phyloP scores from a whole-genome alignment of 2,113 vertebrate genomes.

The Micromys minutus region DNA sequence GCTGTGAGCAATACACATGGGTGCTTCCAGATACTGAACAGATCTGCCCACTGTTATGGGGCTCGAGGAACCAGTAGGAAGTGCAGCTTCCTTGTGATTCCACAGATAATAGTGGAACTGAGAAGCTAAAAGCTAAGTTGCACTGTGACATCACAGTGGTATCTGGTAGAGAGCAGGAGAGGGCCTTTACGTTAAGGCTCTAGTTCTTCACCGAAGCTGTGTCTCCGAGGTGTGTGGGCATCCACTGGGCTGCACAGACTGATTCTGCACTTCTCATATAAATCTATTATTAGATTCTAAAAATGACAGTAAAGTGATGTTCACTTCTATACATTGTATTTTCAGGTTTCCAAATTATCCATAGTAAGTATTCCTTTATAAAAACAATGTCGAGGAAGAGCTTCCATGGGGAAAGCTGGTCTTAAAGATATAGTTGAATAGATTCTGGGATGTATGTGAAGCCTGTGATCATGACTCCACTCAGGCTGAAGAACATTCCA shows the following conservation, averaged over 20 bases:
- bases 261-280: not conserved
- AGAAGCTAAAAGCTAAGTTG: not conserved
- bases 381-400: not conserved
- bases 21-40: not conserved
- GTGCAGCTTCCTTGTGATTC: not conserved
- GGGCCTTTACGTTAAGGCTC: not conserved
- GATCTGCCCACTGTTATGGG: no score
- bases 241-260: not conserved
- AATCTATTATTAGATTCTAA: not conserved
- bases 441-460: not conserved
- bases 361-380: not conserved
- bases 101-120: not conserved
- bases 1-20: not conserved
- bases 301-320: not conserved
- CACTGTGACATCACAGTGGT: not conserved
- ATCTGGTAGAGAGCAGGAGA: not conserved
- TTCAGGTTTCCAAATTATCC: not conserved
- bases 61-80: not conserved
- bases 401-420: not conserved
- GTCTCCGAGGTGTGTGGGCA: not conserved
- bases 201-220: not conserved
- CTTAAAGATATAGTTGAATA: not conserved
- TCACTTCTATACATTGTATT: slow-evolving; percentile 9
- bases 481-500: not conserved
- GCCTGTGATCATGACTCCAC: not conserved